These are phyloP conservation scores for Poecilus cupreus DNA, from an alignment of 2,888 invertebrate genomes.

Conservation along the genomic window DNA sequence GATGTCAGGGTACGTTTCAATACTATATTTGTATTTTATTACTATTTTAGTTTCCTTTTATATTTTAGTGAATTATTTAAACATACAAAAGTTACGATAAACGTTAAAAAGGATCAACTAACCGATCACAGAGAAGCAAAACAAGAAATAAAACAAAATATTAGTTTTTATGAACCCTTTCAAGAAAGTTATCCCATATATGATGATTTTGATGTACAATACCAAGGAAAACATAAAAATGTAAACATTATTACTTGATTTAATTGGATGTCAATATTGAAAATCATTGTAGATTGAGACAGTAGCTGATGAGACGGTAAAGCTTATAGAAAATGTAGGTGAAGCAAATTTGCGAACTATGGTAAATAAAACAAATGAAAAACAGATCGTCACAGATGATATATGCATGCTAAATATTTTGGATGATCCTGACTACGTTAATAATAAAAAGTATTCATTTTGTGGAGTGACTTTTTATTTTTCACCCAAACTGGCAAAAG, in stretches of 20 bases:
- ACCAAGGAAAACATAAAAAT: conserved; percentile 2
- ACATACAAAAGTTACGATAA: neutral
- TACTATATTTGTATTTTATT: neutral
- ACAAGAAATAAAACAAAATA: neutral
- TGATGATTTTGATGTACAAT: conserved; percentile 20
- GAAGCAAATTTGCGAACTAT: neutral
- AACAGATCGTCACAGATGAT: neutral
- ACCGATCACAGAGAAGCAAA: neutral
- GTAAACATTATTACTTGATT: conserved; percentile 4
- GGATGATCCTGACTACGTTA: neutral
- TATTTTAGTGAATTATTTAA: neutral
- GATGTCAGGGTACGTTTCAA: neutral
- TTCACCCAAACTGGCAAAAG: neutral
- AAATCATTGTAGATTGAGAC: neutral
- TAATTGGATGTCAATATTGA: neutral
- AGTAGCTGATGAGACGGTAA: neutral
- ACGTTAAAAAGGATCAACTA: neutral
- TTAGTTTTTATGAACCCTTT: neutral
- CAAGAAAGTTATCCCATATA: conserved; percentile 20
- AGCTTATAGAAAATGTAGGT: neutral
- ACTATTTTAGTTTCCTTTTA: neutral
- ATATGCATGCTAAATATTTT: conserved; percentile 1
- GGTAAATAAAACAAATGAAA: neutral
- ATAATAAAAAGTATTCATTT: neutral
- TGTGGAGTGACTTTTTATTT: neutral